These are phyloP conservation scores for Nipponacmea schrenckii DNA, from an alignment of 2,888 invertebrate genomes.

Conservation along the genomic window DNA sequence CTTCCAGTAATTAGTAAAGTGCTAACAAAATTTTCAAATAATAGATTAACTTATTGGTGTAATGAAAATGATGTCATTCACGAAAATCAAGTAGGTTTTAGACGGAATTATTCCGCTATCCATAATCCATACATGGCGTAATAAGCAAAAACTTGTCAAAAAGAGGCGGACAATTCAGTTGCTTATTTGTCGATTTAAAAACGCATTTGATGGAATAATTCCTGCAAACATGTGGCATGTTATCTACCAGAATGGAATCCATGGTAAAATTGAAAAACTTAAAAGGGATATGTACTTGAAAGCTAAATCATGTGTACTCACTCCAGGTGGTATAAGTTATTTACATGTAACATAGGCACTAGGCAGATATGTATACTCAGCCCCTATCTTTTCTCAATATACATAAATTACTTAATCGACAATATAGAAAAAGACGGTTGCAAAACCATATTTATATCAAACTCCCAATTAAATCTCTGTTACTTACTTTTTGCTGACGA, in stretches of 20 bases:
- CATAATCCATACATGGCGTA: not conserved
- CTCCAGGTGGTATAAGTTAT: not conserved
- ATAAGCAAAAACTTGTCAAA: no score
- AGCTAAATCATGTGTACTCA: slow-evolving; percentile 1
- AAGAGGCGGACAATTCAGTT: no score
- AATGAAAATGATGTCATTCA: no score
- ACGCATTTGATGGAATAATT: no score
- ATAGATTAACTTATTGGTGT: no score
- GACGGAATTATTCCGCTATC: not conserved
- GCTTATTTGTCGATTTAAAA: no score
- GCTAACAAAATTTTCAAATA: no score
- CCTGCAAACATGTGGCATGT: not conserved
- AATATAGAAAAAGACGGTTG: not conserved
- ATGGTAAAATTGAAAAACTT: not conserved
- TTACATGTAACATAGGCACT: not conserved
- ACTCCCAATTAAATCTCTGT: slow-evolving; percentile 3
- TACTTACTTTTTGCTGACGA: slow-evolving; percentile 18
- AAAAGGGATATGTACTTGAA: not conserved
- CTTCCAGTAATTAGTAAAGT: no score
- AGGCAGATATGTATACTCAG: not conserved
- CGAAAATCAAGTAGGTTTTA: no score
- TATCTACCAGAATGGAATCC: not conserved
- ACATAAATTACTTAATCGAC: not conserved
- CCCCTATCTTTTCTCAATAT: not conserved
- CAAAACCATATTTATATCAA: not conserved